Evolutionary conservation across 2,888 invertebrate genomes (phyloP), one percentile per base, ranked within the genome.

Genomic region (Acronicta alni): DNA sequence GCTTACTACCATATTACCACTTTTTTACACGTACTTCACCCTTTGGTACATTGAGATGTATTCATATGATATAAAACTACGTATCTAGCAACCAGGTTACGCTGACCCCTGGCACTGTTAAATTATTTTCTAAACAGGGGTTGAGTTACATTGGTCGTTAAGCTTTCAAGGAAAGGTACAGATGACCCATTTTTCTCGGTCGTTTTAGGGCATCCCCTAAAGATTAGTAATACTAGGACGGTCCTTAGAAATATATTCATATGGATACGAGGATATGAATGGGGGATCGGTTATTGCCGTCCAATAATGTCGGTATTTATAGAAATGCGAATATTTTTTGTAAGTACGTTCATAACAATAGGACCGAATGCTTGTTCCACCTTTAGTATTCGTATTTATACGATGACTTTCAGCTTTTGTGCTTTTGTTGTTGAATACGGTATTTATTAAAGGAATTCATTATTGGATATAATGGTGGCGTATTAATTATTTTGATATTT

Each of bases 41-140:
- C 89, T 88, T 90, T 84, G 72, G 74, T 76, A 86, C 83, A 86
- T 86, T 81, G 84, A 84, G 84, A 87, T 81, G 86, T 89, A 88
- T 89, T 90, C 89, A 89, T 89, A n/a, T n/a, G n/a, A n/a, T n/a
- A 90, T 85, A 87, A 85, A 88, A 35, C 82, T 85, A 85, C 84
- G 81, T 30, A 30, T 30, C 81, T 80, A 76, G 46, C 60, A 63
- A 49, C 90, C 85, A 85, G 58, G 61, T 23, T 65, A 68, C 12
- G 51, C 43, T 65, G 87, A 81, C 60, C 84, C 55, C 49, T 57
- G 55, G 48, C 65, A 61, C n/a, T 42, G 35, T n/a, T 32, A n/a
- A 10, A 2, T 9, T 5, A 3, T 5, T 5, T 30, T 15, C 10
- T 32, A 18, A 37, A 26, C 32, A 20, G 49, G 23, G 70, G 84